A percentile compares a stretch with the other conserved stretches of the same genome.
Evolutionary conservation across 1,140 invertebrate species (phyloP).

Genomic region (Thrips palmi): DNA sequence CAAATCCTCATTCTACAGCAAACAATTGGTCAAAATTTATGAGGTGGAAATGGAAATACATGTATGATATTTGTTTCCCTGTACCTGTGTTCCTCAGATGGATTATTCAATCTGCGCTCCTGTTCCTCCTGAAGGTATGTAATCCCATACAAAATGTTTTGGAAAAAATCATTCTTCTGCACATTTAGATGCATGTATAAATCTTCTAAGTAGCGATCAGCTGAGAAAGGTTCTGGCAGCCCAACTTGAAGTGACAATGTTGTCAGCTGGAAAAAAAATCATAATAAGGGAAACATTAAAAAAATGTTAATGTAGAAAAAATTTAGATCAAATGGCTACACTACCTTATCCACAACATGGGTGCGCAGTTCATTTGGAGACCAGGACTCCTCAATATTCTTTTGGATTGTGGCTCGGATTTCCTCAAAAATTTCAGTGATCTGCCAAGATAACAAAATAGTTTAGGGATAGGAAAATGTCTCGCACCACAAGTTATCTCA

Average conservation of each 20-base stretch:
- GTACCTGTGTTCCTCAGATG: constrained; percentile 19
- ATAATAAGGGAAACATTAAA: constrained; percentile 13
- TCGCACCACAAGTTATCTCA: background rate
- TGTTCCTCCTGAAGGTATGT: constrained; percentile 20
- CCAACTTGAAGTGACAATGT: constrained; percentile 30
- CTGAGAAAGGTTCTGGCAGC: constrained; percentile 25
- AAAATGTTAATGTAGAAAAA: constrained; percentile 2
- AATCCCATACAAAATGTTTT: constrained; percentile 25
- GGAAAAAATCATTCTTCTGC: constrained; percentile 30
- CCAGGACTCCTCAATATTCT: constrained; percentile 14
- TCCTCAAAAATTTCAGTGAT: constrained; percentile 23
- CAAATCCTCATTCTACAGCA: constrained; percentile 14
- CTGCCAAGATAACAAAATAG: constrained; percentile 14
- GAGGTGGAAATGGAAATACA: constrained; percentile 1
- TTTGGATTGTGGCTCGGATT: constrained; percentile 17
- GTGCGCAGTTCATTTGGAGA: constrained; percentile 20
- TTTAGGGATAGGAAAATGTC: background rate
- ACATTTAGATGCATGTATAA: constrained; percentile 27
- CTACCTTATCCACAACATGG: constrained; percentile 24
- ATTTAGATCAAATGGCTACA: constrained; percentile 11
- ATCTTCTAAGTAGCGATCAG: constrained; percentile 24
- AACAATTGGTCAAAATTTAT: constrained; percentile 10
- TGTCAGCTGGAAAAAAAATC: constrained; percentile 24
- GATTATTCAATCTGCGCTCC: constrained; percentile 18
- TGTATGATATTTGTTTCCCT: background rate